Base-by-base conservation (phyloP, 2,888 invertebrate species). In the Acrocera orbiculus region DNA sequence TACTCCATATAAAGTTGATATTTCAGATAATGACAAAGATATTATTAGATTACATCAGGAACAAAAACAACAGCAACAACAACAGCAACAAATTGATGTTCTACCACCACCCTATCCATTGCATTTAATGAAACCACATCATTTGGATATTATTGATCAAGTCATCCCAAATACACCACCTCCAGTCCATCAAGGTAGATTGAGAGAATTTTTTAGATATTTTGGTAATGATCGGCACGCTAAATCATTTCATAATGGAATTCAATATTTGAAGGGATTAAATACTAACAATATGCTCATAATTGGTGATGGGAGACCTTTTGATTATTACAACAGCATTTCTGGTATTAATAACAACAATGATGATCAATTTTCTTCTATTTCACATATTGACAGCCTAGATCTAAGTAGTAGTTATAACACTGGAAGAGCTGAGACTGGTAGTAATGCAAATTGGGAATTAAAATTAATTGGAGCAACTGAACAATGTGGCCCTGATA, bases 401-500 rank as follows among this genome's bases (percentile, higher is more conserved):
- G 25, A 24, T 20, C 22, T 10, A 8, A 7, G 29, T n/a, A 23
- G 14, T n/a, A 30, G 19, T 13, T 26, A 26, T 26, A 19, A 25
- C n/a, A 22, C 36, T 5, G 27, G 36, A 23, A 33, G 30, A 23
- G 11, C 30, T 7, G 28, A 13, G 4, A 19, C 27, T 27, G 30
- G 23, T 17, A 10, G 13, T 13, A 26, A 30, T 30, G 24, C 13
- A n/a, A 34, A 40, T 11, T 39, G 36, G 39, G 40, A 37, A 42
- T 56, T 65, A 48, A 69, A 65, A 46, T 60, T 78, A 27, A 46
- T 79, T 14, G 76, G 78, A 1, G 75, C 72, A 14, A 64, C 65
- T 32, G 79, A 79, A 48, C 75, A 79, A 49, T 81, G 81, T 52
- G 79, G 79, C 13, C 80, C 79, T 1, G 78, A 71, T 30, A 64